phyloP scores from a whole-genome alignment of 2,888 invertebrate species.

The Drosophila emarginata region DNA sequence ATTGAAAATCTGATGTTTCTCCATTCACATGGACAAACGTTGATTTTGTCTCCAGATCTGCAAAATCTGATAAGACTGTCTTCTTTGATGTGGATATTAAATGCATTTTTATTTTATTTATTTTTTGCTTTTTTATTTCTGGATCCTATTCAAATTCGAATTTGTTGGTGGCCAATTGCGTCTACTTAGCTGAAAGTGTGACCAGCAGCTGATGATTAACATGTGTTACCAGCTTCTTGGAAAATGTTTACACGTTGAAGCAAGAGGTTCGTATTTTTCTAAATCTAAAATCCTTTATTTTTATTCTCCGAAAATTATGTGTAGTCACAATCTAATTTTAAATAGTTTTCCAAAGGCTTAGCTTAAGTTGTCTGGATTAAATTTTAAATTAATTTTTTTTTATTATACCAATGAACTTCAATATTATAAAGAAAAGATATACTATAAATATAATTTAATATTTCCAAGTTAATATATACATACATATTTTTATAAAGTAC shows the following conservation, averaged over 20 bases:
- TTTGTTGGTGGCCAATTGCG: not conserved
- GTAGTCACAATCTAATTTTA: too few species aligned
- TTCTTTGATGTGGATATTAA: slow-evolving; percentile 79
- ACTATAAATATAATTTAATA: too few species aligned
- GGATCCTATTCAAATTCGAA: not conserved
- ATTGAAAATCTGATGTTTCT: slow-evolving; percentile 80
- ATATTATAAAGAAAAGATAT: too few species aligned
- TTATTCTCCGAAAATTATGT: too few species aligned
- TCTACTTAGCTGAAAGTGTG: not conserved
- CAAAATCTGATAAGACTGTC: slow-evolving; percentile 78
- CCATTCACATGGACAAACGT: slow-evolving; percentile 74
- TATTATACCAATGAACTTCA: too few species aligned
- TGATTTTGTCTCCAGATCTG: slow-evolving; percentile 77
- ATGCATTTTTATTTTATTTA: slow-evolving; percentile 66
- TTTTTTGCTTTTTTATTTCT: not conserved
- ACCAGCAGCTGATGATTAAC: not conserved
- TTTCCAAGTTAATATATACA: too few species aligned
- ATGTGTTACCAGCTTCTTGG: not conserved
- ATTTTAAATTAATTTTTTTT: too few species aligned
- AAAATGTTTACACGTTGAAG: not conserved
- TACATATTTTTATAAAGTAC: too few species aligned
- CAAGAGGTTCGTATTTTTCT: too few species aligned
- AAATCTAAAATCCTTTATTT: too few species aligned
- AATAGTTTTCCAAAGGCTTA: too few species aligned
- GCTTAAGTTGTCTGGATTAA: too few species aligned